Evolutionary conservation across 2,888 invertebrate genomes (phyloP).

Genomic region (Ecdyonurus torrentis): DNA sequence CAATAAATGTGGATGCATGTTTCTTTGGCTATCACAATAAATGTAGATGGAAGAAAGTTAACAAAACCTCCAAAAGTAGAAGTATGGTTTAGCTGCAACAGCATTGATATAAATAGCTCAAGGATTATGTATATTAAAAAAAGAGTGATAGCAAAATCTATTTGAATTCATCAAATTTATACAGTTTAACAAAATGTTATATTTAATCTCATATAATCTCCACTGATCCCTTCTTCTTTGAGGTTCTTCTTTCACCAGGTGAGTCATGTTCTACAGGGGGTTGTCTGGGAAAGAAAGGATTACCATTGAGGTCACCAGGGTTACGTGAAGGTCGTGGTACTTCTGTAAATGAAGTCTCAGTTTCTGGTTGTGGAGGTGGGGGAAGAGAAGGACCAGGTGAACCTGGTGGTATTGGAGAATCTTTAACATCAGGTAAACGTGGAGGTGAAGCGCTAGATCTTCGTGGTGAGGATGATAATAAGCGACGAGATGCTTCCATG

Average conservation of each 20-base stretch:
- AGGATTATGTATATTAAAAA: no score
- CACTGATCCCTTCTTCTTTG: background rate
- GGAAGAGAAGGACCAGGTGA: background rate
- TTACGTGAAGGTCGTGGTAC: background rate
- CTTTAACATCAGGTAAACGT: background rate
- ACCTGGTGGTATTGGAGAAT: background rate
- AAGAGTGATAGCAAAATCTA: no score
- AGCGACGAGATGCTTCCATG: background rate
- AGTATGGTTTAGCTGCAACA: no score
- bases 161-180: no score
- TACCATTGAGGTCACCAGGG: background rate
- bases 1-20: no score
- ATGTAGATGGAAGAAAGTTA: no score
- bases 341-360: background rate
- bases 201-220: constrained; percentile 1
- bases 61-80: no score
- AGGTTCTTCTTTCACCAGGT: background rate
- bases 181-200: background rate
- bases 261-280: background rate
- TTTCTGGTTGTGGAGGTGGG: background rate
- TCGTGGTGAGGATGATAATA: background rate
- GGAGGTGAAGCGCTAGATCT: background rate
- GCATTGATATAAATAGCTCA: no score
- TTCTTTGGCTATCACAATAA: no score
- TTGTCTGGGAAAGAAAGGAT: background rate